Conservation (phyloP, 92 coral and sea anemone species). For the Parazoanthus atlanticus region DNA sequence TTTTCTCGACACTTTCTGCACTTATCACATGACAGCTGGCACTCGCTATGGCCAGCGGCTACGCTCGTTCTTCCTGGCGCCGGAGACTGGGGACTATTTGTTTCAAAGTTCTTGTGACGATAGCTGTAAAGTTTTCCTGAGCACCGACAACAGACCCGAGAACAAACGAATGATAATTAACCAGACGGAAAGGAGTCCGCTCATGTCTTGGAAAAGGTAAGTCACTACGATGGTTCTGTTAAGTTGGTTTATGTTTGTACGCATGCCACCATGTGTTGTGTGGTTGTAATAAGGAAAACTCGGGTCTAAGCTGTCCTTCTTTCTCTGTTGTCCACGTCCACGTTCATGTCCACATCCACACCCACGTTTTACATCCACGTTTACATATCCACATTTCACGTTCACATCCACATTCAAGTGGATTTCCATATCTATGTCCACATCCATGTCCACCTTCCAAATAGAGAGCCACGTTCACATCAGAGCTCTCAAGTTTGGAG, state of each 20-base stretch:
- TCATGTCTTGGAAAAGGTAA: conserved; percentile 45
- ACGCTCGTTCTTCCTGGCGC: conserved; percentile 66
- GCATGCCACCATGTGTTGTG: too few species aligned
- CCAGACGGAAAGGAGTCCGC: conserved; percentile 12
- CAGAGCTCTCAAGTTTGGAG: too few species aligned
- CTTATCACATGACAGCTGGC: conserved; percentile 6
- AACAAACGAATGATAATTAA: conserved; percentile 50
- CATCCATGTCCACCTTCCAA: too few species aligned
- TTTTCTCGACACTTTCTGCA: conserved; percentile 57
- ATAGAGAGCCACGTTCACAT: too few species aligned
- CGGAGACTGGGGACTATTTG: conserved; percentile 58
- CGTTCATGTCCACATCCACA: too few species aligned
- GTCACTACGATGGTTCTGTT: neutral
- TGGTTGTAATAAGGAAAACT: too few species aligned
- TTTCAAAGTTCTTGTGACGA: conserved; percentile 71
- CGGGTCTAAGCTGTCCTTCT: too few species aligned
- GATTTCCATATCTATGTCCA: too few species aligned
- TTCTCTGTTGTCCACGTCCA: too few species aligned
- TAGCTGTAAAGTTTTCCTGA: conserved; percentile 67
- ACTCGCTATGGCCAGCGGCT: conserved; percentile 64
- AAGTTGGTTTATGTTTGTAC: neutral
- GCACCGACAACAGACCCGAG: conserved; percentile 51
- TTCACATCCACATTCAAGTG: too few species aligned
- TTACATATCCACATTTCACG: too few species aligned
- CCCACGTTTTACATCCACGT: too few species aligned